phyloP scores from a whole-genome alignment of 2,113 vertebrate species.

The Orycteropus afer region DNA sequence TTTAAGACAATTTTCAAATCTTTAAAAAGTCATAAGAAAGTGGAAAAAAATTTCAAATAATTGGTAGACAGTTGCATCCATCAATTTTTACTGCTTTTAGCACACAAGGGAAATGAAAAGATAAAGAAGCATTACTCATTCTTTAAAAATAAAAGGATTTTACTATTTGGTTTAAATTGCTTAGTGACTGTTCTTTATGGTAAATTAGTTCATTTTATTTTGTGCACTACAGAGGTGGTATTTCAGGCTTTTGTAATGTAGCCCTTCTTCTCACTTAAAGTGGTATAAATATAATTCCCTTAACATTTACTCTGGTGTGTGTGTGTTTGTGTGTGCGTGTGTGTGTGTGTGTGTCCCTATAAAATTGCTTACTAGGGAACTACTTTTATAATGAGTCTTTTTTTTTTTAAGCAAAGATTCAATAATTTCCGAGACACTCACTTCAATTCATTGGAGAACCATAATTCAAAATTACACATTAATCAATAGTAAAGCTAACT shows the following conservation, averaged over 20 bases:
- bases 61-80: not conserved
- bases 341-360: not conserved
- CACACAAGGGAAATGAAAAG: conserved; percentile 15
- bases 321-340: not conserved
- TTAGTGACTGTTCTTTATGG: not conserved
- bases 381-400: not conserved
- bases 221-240: not conserved
- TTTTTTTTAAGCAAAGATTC: not conserved
- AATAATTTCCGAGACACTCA: not conserved
- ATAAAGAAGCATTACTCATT: not conserved
- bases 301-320: not conserved
- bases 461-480: not conserved
- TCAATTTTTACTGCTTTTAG: not conserved
- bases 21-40: conserved; percentile 30
- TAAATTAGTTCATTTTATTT: not conserved
- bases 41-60: not conserved
- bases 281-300: not conserved
- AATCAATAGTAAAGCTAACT: not conserved
- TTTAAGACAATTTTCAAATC: not conserved
- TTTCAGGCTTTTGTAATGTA: not conserved
- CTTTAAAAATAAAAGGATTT: not conserved
- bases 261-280: not conserved
- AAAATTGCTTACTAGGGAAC: not conserved
- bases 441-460: not conserved
- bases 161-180: conserved; percentile 4